Base-by-base conservation (phyloP, 2,888 invertebrate genomes). In the Oeneis ivallda region DNA sequence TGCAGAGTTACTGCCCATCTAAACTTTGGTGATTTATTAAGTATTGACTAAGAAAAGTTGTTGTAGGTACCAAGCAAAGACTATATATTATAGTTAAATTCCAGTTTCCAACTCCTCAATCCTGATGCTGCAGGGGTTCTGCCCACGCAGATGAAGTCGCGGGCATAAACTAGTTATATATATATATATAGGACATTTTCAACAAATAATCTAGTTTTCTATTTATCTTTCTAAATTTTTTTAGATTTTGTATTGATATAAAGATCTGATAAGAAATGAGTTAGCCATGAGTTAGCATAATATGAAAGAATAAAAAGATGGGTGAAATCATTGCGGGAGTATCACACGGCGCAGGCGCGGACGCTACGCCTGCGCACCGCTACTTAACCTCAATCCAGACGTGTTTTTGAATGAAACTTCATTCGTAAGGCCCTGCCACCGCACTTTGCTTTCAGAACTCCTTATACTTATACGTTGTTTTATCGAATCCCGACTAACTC, bases 351-450 rank as follows among this genome's bases (percentile, higher is more conserved):
- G 90, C 89, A 80, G 81, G 89, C 85, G 87, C 80, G 73, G 52
- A 6, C n/a, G 57, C 39, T 80, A 81, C 90, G 89, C 89, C 77
- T 87, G 90, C 91, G 91, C 88, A 80, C 73, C 66, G 67, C 72
- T 81, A 85, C 86, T 85, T 89, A 90, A 89, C 90, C 90, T 89
- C 88, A 89, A 89, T 89, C 82, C 81, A 83, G 84, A 83, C 87
- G 84, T 88, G 87, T 91, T 91, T 85, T 91, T 90, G 89, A 92
- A 92, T 90, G 89, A 90, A 89, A 87, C 61, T 69, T 84, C 83
- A 83, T 79, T 83, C 78, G 78, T 74, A 66, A 79, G 85, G 77
- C 80, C 77, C 74, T 79, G 75, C 75, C 72, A 81, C 79, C 79
- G 80, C 82, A 85, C 83, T 86, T 85, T 83, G 79, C 86, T 84